Base-by-base conservation (phyloP, 2,113 vertebrate species). In the Embiotoca jacksoni region DNA sequence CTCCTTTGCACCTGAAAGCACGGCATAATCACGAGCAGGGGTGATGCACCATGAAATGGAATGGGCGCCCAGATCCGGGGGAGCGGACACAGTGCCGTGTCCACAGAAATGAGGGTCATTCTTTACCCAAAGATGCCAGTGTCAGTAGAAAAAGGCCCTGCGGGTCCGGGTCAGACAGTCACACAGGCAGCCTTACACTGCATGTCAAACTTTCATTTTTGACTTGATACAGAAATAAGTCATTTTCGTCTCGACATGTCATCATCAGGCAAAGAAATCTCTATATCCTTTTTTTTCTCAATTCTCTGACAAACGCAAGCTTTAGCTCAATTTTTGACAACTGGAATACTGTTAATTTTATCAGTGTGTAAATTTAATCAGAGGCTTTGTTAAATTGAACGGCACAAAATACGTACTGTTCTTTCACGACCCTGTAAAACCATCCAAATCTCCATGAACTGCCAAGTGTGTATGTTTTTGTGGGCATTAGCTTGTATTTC, bases 1-100 rank as follows among this genome's bases (percentile, higher is more conserved):
- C 94, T 95, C 93, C 95, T 92, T 93, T 93, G 94, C 96, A 96
- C 96, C 97, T 96, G 96, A 96, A 92, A 95, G 94, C 90, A 69
- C 84, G 86, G 93, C 93, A 94, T 95, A 95, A 96, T 96, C 95
- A 96, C 91, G 94, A 85, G 89, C 87, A 86, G 91, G 95, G 94
- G 93, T 87, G 91, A 94, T 96, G 93, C 93, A 93, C 94, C 95
- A 95, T 96, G 93, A 96, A 96, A 96, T 94, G 94, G 94, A 96
- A 96, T 95, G 92, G 93, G 94, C 92, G 89, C 91, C 90, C 90
- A 90, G 93, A 95, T 93, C 94, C 90, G 87, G 93, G 91, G 94
- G 93, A 94, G 93, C 80, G 94, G 94, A 94, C 89, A 93, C 93
- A 90, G 84, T 86, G 88, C 89, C 88, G 92, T 94, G 95, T 94